phyloP scores from a whole-genome alignment of 2,113 vertebrate genomes.

The Hystrix cristata region DNA sequence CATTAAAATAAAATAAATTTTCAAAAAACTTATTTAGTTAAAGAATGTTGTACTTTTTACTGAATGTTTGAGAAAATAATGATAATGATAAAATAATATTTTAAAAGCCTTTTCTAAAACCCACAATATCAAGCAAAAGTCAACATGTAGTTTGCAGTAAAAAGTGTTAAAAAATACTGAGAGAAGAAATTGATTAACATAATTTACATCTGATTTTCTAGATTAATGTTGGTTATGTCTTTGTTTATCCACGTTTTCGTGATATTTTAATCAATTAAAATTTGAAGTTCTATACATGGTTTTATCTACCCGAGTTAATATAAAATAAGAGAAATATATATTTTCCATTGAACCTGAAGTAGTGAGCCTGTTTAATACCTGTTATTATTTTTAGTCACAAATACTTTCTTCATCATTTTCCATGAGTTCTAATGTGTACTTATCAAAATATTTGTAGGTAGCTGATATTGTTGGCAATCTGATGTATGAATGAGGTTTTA shows the following conservation, averaged over 20 bases:
- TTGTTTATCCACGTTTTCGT: not conserved
- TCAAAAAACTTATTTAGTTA: not conserved
- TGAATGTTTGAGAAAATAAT: not conserved
- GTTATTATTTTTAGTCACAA: conserved; percentile 1
- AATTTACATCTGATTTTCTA: not conserved
- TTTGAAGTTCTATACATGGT: not conserved
- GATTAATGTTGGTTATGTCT: not conserved
- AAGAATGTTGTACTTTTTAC: not conserved
- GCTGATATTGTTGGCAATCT: conserved; percentile 43
- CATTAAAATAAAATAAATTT: not conserved
- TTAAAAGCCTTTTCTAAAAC: not conserved
- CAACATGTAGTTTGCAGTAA: not conserved
- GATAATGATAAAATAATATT: not conserved
- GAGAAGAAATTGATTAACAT: not conserved
- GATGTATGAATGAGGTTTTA: not conserved
- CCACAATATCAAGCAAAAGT: not conserved
- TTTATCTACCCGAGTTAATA: not conserved
- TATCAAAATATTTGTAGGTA: conserved; percentile 62
- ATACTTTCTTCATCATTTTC: conserved; percentile 41
- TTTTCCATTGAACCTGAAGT: not conserved
- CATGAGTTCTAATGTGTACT: not conserved
- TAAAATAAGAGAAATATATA: not conserved
- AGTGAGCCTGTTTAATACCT: not conserved
- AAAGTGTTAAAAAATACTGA: not conserved
- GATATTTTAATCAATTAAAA: conserved; percentile 42